A percentile compares a stretch with the other conserved stretches of the same genome.
Conservation (phyloP, 2,888 invertebrate species). For the Oscheius myriophilus region DNA sequence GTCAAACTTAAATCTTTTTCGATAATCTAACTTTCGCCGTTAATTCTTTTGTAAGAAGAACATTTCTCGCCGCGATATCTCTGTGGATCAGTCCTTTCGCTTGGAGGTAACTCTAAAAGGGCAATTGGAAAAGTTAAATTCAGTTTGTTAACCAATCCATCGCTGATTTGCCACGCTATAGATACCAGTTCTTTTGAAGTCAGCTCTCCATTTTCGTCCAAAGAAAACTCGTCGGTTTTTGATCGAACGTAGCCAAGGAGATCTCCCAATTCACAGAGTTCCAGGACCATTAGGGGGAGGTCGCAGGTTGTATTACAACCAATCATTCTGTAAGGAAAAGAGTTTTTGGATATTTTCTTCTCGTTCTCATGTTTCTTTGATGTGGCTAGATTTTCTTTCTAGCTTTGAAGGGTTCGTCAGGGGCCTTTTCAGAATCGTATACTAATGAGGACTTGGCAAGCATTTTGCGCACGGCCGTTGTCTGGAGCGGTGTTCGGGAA, state of each 20-base stretch:
- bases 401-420: no score
- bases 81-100: slow-evolving; percentile 59
- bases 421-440: no score
- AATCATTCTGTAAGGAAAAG: slow-evolving; percentile 40
- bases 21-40: slow-evolving; percentile 46
- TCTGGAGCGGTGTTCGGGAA: no score
- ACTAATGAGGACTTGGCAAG: no score
- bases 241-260: slow-evolving; percentile 49
- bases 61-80: slow-evolving; percentile 56
- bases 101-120: slow-evolving; percentile 46
- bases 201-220: slow-evolving; percentile 50
- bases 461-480: no score
- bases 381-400: not conserved
- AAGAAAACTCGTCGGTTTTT: slow-evolving; percentile 43
- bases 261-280: slow-evolving; percentile 58
- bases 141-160: slow-evolving; percentile 41
- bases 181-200: slow-evolving; percentile 58
- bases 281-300: slow-evolving; percentile 58
- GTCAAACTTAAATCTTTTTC: not conserved
- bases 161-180: slow-evolving; percentile 60
- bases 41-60: slow-evolving; percentile 53
- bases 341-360: not conserved
- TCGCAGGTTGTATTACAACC: slow-evolving; percentile 53
- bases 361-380: no score
- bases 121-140: no score